These are phyloP conservation scores for Ailurus styani DNA, from an alignment of 2,113 vertebrate species.

Conservation along the genomic window DNA sequence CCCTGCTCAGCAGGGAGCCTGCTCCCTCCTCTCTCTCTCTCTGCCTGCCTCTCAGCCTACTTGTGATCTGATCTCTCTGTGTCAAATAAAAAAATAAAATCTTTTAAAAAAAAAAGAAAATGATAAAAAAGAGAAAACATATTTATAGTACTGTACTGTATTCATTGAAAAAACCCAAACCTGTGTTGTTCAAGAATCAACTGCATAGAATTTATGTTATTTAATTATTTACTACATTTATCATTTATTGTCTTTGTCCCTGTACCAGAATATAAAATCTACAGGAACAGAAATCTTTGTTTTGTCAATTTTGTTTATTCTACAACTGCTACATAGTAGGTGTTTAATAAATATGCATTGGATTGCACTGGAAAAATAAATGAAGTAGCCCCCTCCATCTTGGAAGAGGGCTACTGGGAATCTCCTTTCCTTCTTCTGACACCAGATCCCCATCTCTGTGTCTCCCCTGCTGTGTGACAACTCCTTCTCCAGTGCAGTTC, in stretches of 20 bases:
- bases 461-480: fast-evolving
- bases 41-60: too few species aligned
- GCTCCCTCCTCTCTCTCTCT: too few species aligned
- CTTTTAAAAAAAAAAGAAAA: not conserved
- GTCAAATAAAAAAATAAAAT: too few species aligned
- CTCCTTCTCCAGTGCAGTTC: not conserved
- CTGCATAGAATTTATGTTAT: not conserved
- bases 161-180: not conserved
- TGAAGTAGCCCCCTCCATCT: not conserved
- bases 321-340: not conserved
- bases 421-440: not conserved
- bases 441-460: not conserved
- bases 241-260: not conserved
- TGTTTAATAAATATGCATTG: not conserved
- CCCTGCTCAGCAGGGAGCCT: too few species aligned
- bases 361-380: not conserved
- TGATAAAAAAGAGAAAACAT: not conserved
- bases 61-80: too few species aligned
- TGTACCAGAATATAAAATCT: not conserved
- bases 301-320: not conserved
- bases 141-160: not conserved
- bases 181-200: not conserved
- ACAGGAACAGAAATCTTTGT: not conserved
- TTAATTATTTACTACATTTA: not conserved
- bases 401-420: not conserved